Evolutionary conservation across 2,888 invertebrate genomes (phyloP), one percentile per base, ranked within the genome.

Genomic region (Xanthostigma xanthostigma): DNA sequence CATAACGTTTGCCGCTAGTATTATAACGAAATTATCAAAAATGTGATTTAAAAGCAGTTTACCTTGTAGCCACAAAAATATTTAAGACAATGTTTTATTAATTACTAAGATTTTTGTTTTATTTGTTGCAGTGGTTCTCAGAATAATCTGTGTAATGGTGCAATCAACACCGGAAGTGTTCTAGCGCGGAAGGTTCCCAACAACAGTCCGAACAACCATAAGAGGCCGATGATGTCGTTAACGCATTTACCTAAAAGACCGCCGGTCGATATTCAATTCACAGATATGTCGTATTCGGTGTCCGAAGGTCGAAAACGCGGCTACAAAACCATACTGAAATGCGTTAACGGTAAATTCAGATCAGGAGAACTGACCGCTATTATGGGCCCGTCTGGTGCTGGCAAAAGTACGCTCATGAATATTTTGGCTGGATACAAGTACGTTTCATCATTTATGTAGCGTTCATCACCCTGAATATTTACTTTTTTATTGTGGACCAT

Each of bases 281-380:
- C 77, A 53, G 83, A 91, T 62, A 75, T 94, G 52, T 85, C 86
- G 44, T 94, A 92, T 70, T 87, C 88, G 12, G 89, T 94, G 46
- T 84, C 89, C 44, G 90, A 91, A 60, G 85, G 88, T 13, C 72
- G 84, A 53, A 76, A 79, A 63, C 74, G 83, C 55, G 88, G 88
- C 8, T 84, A 83, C 65, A 93, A 93, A 67, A 84, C 87, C 11
- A 81, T 93, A 59, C 70, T 92, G 56, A 92, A 91, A 69, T 79
- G 84, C 57, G 83, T 95, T 49, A 88, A 85, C 59, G 95, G 95
- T 9, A 84, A 84, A 61, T 91, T 93, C 64, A 75, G 78, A 56
- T 88, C 87, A 52, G 90, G 94, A n/a, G 89, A 93, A 62, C 72
- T 95, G 57, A 91, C 92, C 1, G 94, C 92, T 35, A 93, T 95